Conservation (phyloP, 2,797 vertebrate species). For the Valencia hispanica region DNA sequence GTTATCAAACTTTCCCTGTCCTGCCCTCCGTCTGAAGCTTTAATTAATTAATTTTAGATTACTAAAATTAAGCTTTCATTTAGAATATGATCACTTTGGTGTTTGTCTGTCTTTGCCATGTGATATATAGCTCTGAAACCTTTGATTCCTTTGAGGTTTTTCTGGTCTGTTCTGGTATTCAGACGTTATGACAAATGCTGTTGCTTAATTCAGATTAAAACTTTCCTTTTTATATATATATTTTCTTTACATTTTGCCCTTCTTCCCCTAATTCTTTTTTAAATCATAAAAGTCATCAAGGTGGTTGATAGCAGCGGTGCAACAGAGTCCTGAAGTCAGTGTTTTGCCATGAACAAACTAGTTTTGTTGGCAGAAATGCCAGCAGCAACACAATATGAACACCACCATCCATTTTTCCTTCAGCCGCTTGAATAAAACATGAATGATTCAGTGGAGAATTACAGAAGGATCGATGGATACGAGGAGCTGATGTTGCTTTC, state of each 20-base stretch:
- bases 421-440: slow-evolving; percentile 50
- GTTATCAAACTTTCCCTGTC: neutral
- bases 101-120: neutral
- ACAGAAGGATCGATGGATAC: slow-evolving; percentile 39
- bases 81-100: neutral
- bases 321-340: neutral
- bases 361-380: slow-evolving; percentile 3
- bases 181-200: slow-evolving; percentile 53
- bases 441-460: slow-evolving; percentile 38
- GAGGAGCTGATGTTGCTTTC: slow-evolving; percentile 45
- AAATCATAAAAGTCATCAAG: slow-evolving; percentile 44
- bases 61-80: neutral
- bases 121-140: neutral
- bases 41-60: neutral
- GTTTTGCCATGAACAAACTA: slow-evolving; percentile 6
- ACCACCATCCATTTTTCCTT: slow-evolving; percentile 11
- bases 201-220: slow-evolving; percentile 80
- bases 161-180: slow-evolving; percentile 39
- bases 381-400: slow-evolving; percentile 22
- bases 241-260: slow-evolving; percentile 53
- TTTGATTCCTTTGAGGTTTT: slow-evolving; percentile 29
- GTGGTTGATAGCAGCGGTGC: slow-evolving; percentile 13
- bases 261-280: slow-evolving; percentile 58
- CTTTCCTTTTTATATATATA: slow-evolving; percentile 60
- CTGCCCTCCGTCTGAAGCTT: neutral